Base-by-base conservation (phyloP, 2,113 vertebrate species). In the Zapornia atra region DNA sequence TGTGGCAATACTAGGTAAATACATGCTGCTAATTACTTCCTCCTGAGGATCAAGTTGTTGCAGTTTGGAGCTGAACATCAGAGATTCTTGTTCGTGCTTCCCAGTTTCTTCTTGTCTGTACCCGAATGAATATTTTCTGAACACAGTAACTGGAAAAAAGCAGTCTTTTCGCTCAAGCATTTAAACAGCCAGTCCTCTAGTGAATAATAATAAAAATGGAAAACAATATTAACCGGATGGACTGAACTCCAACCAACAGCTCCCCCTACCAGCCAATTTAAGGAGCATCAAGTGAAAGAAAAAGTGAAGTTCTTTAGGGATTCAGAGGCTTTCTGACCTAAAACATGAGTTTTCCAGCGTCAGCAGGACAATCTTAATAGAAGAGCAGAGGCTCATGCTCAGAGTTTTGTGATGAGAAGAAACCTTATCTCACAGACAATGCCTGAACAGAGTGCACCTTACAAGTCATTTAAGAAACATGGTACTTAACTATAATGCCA, bases 231-330 rank as follows among this genome's bases (percentile, higher is more conserved):
- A 79, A 82, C 83, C 0, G 10, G 66, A 92, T 69, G 66, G 68
- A 96, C 70, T 71, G 69, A 96, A 95, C 81, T 80, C 70, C 88
- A 89, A 86, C 34, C 95, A 94, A 94, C 66, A 96, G 95, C 97
- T 96, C 94, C 95, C 94, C 86, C 95, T 97, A 77, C 61, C 95
- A 92, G 79, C 26, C 29, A 92, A 72, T 60, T 86, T 71, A 54
- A 82, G 87, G 53, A 91, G 13, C 16, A 85, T 66, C 68, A 59
- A 77, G 50, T 86, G 33, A 90, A 82, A 78, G 31, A 93, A 88
- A 87, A 82, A 51, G 11, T 4, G 2, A 82, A 86, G 36, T 61
- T 68, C 54, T 65, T 79, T 8, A 65, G 48, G 44, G 6, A 50
- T 77, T 57, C 28, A 56, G 87, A 91, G 75, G 59, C 34, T 40